A percentile compares a stretch with the other conserved stretches of the same genome.
Evolutionary conservation across 2,797 vertebrate genomes (phyloP).

Genomic region (Falco columbarius): DNA sequence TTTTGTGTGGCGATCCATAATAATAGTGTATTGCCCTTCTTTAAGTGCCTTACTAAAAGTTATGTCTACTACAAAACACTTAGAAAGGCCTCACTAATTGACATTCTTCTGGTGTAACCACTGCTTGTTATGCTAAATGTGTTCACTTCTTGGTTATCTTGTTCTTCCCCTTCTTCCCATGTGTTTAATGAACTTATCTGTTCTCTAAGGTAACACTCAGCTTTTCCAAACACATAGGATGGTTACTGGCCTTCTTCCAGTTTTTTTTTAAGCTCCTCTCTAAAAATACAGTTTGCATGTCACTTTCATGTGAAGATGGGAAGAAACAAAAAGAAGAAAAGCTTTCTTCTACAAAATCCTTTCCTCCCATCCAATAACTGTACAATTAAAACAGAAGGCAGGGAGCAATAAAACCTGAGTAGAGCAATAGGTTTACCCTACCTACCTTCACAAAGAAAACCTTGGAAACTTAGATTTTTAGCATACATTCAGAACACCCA

Average conservation of each 20-base stretch:
- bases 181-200: not conserved
- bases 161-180: not conserved
- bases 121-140: not conserved
- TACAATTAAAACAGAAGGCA: not conserved
- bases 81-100: not conserved
- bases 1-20: not conserved
- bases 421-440: not conserved
- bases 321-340: not conserved
- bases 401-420: not conserved
- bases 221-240: not conserved
- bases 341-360: not conserved
- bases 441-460: not conserved
- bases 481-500: not conserved
- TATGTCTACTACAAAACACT: not conserved
- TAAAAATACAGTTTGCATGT: not conserved
- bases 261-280: not conserved
- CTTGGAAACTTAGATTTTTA: not conserved
- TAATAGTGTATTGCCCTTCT: not conserved
- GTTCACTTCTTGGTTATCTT: not conserved
- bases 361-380: not conserved
- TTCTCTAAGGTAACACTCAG: not conserved
- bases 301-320: not conserved
- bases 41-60: not conserved
- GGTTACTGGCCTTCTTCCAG: not conserved
- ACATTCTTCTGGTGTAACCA: not conserved